Base-by-base conservation (phyloP, 2,113 vertebrate genomes). In the Pelusios castaneus region DNA sequence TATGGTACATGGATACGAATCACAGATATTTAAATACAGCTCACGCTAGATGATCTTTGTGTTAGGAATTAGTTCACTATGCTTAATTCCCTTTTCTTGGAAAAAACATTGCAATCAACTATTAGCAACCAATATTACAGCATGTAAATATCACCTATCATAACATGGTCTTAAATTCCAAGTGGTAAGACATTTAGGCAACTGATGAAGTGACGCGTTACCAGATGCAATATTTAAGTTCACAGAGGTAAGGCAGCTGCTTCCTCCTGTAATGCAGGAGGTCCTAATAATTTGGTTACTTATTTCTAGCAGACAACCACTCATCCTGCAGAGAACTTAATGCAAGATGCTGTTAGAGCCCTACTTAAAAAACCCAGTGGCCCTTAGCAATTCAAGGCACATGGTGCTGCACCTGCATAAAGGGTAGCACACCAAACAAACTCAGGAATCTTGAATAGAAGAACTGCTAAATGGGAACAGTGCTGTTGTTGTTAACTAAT, bases 141-240 rank as follows among this genome's bases (percentile, higher is more conserved):
- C 5, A 31, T 34, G 13, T 94, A 60, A 83, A 52, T 38, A 93
- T 87, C 79, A 56, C 34, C 85, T 81, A 52, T 87, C n/a, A 84
- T 67, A 91, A 87, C 2, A 24, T n/a, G 49, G 54, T n/a, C 31
- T 3, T 63, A 89, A 95, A 78, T 1, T 1, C 47, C 87, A 85
- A 94, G n/a, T 95, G 85, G 80, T 25, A 89, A 92, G 31, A 87
- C 63, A 34, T 81, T 91, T 77, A 90, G 95, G 85, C 94, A 97
- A 94, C 92, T 94, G 77, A 89, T 82, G 91, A 94, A 95, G 58
- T 82, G 88, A 95, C 90, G 77, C n/a, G 92, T 95, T 97, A 92
- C 93, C 89, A 97, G 88, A 94, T 78, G 73, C 92, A 82, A 4
- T 90, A 95, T 94, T 95, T 94, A 95, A 94, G 93, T 95, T 92